These are phyloP conservation scores for Acrobasis repandana DNA, from an alignment of 2,888 invertebrate species.

Conservation along the genomic window DNA sequence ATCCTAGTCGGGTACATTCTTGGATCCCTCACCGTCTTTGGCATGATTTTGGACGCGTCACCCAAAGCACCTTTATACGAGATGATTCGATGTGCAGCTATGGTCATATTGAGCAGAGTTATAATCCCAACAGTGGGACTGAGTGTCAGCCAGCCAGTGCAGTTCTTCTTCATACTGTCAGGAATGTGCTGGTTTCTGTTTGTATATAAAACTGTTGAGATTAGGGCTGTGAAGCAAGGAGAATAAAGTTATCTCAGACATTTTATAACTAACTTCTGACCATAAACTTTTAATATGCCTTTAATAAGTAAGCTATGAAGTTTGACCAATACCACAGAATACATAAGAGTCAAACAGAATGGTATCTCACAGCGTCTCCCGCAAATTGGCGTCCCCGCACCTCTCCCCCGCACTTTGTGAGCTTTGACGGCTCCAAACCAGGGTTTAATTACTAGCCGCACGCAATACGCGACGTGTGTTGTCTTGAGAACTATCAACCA, in stretches of 20 bases:
- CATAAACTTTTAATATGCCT: too few relatives aligned
- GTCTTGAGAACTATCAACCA: too few relatives aligned
- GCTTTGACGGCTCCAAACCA: too few relatives aligned
- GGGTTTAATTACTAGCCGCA: too few relatives aligned
- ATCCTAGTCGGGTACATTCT: constrained; percentile 83
- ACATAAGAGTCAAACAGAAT: too few relatives aligned
- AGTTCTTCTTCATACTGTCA: constrained; percentile 75
- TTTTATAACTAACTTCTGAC: background rate
- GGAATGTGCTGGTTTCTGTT: constrained; percentile 81
- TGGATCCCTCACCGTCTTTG: constrained; percentile 84
- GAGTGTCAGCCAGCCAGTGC: constrained; percentile 49
- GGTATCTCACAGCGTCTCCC: too few relatives aligned
- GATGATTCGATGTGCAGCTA: constrained; percentile 79
- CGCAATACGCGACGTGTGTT: too few relatives aligned
- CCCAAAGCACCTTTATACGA: constrained; percentile 83
- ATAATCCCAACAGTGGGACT: constrained; percentile 41
- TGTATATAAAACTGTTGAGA: constrained; percentile 72
- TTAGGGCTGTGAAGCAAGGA: constrained; percentile 51
- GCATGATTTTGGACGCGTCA: constrained; percentile 85
- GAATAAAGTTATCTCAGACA: constrained; percentile 13
- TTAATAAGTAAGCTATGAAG: too few relatives aligned
- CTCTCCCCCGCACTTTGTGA: too few relatives aligned
- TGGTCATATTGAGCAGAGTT: constrained; percentile 59
- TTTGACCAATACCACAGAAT: too few relatives aligned
- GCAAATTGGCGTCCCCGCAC: too few relatives aligned